phyloP scores from a whole-genome alignment of 2,113 vertebrate genomes.

The Macrotis lagotis region DNA sequence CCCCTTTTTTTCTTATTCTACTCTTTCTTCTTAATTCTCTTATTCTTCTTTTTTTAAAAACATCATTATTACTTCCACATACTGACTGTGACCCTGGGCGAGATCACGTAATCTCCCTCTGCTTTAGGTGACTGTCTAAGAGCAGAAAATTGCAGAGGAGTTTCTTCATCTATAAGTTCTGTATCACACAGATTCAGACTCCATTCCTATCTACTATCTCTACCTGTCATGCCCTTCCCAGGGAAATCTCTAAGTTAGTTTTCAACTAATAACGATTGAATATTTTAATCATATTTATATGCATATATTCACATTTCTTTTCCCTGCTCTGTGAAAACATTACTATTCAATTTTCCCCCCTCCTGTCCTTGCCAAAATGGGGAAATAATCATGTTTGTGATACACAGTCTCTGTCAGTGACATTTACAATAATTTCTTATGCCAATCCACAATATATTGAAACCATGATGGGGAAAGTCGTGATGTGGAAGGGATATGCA shows the following conservation, averaged over 20 bases:
- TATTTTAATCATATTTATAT: slow-evolving; percentile 31
- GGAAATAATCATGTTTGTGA: slow-evolving; percentile 25
- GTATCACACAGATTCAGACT: neutral
- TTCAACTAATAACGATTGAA: too few relatives aligned
- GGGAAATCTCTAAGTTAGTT: neutral
- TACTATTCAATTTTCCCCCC: neutral
- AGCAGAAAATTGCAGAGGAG: neutral
- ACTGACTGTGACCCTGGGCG: neutral
- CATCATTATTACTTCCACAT: neutral
- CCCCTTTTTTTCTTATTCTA: neutral
- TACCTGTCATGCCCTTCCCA: neutral
- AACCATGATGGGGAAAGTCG: neutral
- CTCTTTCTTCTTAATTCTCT: too few relatives aligned
- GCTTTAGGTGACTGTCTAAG: neutral
- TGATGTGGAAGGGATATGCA: neutral
- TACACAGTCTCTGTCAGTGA: neutral
- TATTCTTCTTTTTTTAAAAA: neutral
- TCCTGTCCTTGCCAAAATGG: slow-evolving; percentile 9
- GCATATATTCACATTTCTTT: neutral
- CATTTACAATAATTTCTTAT: neutral
- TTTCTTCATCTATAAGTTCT: neutral
- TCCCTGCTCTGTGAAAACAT: slow-evolving; percentile 30
- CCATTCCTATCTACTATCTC: neutral
- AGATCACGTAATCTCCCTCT: neutral
- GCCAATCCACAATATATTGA: neutral